These are phyloP conservation scores for Panthera leo DNA, from an alignment of 2,113 vertebrate genomes.

Conservation along the genomic window DNA sequence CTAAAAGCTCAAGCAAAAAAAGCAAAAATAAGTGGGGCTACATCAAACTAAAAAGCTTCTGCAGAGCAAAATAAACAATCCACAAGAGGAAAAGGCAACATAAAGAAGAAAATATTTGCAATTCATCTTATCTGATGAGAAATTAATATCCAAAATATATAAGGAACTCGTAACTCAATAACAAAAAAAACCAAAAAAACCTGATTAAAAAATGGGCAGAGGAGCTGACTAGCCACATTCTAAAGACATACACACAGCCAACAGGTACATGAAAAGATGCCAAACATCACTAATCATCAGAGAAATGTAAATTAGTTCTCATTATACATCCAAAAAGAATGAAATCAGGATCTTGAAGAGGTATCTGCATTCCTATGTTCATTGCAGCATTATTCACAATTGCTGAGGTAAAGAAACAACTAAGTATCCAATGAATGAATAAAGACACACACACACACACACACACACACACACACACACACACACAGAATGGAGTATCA, in stretches of 20 bases:
- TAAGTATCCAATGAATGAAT: background rate
- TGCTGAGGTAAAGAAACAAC: background rate
- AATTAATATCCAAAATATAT: background rate
- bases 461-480: too few species aligned
- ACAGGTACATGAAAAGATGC: background rate
- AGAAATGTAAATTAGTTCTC: background rate
- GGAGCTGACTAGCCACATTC: background rate
- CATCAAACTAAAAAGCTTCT: background rate
- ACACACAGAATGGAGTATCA: background rate
- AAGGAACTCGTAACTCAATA: background rate
- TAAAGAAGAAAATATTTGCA: background rate
- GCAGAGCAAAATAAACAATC: background rate
- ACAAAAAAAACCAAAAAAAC: background rate
- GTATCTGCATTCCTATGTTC: background rate
- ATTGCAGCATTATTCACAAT: background rate
- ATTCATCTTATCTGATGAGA: background rate
- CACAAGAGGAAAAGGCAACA: background rate
- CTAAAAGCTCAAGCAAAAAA: background rate
- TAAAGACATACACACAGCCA: background rate
- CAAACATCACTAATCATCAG: background rate
- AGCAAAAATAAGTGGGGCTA: background rate
- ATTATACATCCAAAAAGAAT: background rate
- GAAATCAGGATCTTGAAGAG: background rate
- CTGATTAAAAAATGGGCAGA: background rate
- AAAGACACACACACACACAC: background rate